Percentiles rank a stretch among this genome's conserved stretches.
These are phyloP conservation scores for Parapsyche elsis DNA, from an alignment of 1,140 invertebrate species.

Conservation along the genomic window DNA sequence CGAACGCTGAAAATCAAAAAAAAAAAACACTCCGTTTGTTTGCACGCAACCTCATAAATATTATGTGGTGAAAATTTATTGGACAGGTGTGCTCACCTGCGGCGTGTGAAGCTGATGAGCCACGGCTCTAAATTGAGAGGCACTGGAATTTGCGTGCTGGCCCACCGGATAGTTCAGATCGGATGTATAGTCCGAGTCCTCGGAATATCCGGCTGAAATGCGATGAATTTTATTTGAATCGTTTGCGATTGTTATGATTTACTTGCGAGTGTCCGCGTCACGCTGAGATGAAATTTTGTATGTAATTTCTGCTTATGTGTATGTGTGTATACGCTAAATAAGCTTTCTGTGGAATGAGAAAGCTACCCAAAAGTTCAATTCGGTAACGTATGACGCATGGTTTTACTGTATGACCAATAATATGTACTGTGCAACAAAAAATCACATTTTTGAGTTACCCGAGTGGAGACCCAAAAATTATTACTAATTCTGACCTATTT, in stretches of 20 bases:
- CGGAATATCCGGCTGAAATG: constrained; percentile 90
- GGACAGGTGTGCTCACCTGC: constrained; percentile 58
- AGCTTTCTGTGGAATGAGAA: no score
- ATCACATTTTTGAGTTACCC: no score
- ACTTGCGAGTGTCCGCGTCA: background rate
- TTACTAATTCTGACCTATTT: no score
- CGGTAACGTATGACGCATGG: no score
- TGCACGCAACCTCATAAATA: background rate
- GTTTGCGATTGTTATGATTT: background rate
- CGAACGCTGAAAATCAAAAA: constrained; percentile 71
- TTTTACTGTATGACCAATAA: no score
- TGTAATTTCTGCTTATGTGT: no score
- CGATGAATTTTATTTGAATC: constrained; percentile 3
- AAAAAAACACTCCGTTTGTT: background rate
- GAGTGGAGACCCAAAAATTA: no score
- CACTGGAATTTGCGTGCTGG: constrained; percentile 86
- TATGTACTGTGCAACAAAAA: no score
- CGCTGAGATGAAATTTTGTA: background rate
- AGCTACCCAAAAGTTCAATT: no score
- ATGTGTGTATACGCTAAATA: no score
- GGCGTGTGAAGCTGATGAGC: constrained; percentile 83
- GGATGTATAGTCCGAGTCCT: constrained; percentile 93
- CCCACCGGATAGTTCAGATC: constrained; percentile 95
- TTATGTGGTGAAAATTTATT: background rate
- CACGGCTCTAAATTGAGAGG: constrained; percentile 82